Conservation (phyloP, 2,888 invertebrate species). For the Pseudococcus longispinus region DNA sequence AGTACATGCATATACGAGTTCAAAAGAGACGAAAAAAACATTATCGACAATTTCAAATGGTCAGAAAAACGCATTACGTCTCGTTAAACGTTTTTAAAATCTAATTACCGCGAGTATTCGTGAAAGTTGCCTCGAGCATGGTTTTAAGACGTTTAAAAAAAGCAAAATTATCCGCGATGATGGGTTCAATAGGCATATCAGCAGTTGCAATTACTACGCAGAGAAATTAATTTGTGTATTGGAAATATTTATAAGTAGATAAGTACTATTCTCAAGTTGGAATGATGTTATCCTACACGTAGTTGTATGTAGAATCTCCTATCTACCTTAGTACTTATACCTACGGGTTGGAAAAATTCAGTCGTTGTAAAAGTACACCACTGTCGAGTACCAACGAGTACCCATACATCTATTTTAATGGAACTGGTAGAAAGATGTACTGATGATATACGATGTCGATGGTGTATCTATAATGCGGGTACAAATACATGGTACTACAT, state of each 20-base stretch:
- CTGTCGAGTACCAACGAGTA: background rate
- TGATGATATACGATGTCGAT: background rate
- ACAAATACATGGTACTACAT: background rate
- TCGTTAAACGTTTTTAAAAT: conserved; percentile 22
- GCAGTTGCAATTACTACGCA: background rate
- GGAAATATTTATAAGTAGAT: background rate
- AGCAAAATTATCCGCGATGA: background rate
- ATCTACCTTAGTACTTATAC: background rate
- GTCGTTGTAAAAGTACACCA: background rate
- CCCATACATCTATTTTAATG: background rate
- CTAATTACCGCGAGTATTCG: background rate
- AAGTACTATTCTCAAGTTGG: no score
- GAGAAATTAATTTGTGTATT: background rate
- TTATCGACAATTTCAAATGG: background rate
- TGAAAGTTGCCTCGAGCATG: background rate
- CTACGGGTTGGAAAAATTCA: background rate
- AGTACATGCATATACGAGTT: background rate
- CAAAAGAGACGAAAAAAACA: background rate
- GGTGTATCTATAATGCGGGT: conserved; percentile 14
- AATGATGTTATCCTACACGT: background rate
- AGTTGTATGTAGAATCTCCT: background rate
- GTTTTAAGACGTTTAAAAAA: background rate
- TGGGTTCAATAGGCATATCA: background rate
- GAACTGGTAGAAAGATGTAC: background rate
- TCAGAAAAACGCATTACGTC: background rate